A percentile compares a stretch with the other conserved stretches of the same genome.
phyloP scores from a whole-genome alignment of 2,797 vertebrate species.

The Hypotaenidia philippensis region DNA sequence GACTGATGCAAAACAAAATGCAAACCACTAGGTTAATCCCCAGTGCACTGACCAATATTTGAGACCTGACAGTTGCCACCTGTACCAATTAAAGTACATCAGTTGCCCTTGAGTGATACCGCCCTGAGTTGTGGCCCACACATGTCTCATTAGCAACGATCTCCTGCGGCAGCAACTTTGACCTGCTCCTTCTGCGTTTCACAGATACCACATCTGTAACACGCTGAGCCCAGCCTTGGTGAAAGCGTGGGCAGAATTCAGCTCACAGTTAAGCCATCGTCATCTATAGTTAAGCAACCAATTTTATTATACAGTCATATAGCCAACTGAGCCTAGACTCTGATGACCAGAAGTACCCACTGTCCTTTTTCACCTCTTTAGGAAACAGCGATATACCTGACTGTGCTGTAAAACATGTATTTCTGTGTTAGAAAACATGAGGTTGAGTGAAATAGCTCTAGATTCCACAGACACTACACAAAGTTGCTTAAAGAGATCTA shows the following conservation, averaged over 20 bases:
- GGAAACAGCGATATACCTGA: background rate
- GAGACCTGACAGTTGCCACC: background rate
- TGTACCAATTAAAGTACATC: conserved; percentile 30
- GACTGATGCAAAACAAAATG: background rate
- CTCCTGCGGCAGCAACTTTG: background rate
- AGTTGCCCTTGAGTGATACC: background rate
- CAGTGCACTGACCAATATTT: background rate
- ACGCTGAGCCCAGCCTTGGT: background rate
- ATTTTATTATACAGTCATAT: background rate
- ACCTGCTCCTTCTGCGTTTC: background rate
- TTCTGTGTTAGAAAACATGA: background rate
- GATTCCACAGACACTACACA: background rate
- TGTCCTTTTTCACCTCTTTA: background rate
- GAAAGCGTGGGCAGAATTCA: background rate
- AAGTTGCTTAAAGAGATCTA: background rate
- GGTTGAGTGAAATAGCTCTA: background rate
- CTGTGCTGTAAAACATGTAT: background rate
- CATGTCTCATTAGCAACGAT: background rate
- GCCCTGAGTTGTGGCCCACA: background rate
- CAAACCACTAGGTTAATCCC: background rate
- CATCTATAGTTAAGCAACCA: background rate
- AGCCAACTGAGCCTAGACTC: background rate
- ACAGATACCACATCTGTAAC: background rate
- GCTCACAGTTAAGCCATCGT: background rate
- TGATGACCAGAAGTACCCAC: background rate